Percentiles rank a stretch among this genome's conserved stretches.
phyloP scores from a whole-genome alignment of 2,888 invertebrate genomes.

The Synanthedon andrenaeformis region DNA sequence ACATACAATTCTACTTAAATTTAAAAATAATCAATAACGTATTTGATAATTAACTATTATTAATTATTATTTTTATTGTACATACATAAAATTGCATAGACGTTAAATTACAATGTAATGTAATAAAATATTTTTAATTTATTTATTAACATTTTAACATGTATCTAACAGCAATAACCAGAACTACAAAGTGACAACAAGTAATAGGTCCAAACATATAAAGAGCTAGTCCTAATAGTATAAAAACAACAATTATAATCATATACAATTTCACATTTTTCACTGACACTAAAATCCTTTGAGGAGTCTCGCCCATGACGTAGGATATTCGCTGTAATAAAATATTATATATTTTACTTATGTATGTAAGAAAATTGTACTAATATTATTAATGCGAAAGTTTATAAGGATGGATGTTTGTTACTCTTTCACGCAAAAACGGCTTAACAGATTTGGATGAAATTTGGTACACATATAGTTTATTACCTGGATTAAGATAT shows the following conservation, averaged over 20 bases:
- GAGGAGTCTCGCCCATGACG: constrained; percentile 26
- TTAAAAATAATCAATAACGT: too few relatives aligned
- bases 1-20: too few relatives aligned
- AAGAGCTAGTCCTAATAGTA: constrained; percentile 23
- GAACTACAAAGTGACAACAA: constrained; percentile 9
- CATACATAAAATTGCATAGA: too few relatives aligned
- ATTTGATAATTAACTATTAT: too few relatives aligned
- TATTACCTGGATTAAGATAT: too few relatives aligned
- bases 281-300: constrained; percentile 23
- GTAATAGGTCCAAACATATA: constrained; percentile 31
- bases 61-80: too few relatives aligned
- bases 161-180: constrained; percentile 6
- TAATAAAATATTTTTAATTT: too few relatives aligned
- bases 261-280: constrained; percentile 20
- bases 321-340: constrained; percentile 39
- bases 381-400: too few relatives aligned
- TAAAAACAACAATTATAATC: constrained; percentile 18
- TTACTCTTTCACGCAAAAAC: too few relatives aligned
- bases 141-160: background rate
- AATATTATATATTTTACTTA: constrained; percentile 2
- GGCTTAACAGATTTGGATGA: background rate
- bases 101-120: too few relatives aligned
- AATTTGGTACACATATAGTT: too few relatives aligned
- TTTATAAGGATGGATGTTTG: too few relatives aligned
- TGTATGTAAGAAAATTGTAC: background rate